Percentiles rank a stretch among this genome's conserved stretches.
phyloP scores from a whole-genome alignment of 2,113 vertebrate genomes.

The Pitta sordida region DNA sequence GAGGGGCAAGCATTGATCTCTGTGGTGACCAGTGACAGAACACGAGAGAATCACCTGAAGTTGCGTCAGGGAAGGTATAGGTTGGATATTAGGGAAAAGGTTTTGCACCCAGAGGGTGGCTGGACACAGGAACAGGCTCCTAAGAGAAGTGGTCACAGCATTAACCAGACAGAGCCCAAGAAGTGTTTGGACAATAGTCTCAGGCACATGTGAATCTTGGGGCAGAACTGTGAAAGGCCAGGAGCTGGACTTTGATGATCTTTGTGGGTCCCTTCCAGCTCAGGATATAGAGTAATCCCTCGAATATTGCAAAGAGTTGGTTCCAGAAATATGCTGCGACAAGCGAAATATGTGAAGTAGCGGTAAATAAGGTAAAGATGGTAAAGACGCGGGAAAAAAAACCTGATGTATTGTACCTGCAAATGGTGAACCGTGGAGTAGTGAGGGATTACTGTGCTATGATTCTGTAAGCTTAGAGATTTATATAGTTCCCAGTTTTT shows the following conservation, averaged over 20 bases:
- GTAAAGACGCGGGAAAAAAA: too few relatives aligned
- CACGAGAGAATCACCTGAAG: not conserved
- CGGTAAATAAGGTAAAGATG: too few relatives aligned
- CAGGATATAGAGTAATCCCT: too few relatives aligned
- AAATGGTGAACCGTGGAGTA: too few relatives aligned
- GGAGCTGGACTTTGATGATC: not conserved
- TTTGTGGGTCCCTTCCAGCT: not conserved
- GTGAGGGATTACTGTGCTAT: too few relatives aligned
- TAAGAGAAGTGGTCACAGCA: not conserved
- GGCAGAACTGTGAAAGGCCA: not conserved
- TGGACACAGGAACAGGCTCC: not conserved
- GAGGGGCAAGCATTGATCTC: not conserved
- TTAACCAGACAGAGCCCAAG: not conserved
- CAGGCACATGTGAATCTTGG: not conserved
- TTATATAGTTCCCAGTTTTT: not conserved
- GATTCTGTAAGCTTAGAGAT: not conserved
- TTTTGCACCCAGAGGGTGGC: fast-evolving
- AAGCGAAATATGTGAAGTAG: too few relatives aligned
- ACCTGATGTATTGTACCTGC: too few relatives aligned
- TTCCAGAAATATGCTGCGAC: too few relatives aligned
- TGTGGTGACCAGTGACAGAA: not conserved
- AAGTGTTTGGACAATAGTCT: not conserved
- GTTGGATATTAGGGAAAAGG: not conserved
- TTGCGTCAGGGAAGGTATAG: not conserved
- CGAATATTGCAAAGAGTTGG: too few relatives aligned